These are phyloP conservation scores for Oxyteleia sp. DNA, from an alignment of 2,888 invertebrate species.

Conservation along the genomic window DNA sequence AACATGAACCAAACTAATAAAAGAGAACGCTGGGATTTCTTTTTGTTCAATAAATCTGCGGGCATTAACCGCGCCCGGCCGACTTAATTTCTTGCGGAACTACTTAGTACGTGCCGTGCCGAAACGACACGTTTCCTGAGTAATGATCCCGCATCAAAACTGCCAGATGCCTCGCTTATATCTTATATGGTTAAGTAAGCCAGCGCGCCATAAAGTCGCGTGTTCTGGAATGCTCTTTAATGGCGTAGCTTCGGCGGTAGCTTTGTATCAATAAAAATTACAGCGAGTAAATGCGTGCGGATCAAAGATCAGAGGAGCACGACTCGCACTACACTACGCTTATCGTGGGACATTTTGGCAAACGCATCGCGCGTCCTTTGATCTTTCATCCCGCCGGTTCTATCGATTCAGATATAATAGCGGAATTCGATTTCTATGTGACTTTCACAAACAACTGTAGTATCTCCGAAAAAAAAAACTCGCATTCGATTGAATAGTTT, in stretches of 20 bases:
- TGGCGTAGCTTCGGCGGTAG: conserved; percentile 10
- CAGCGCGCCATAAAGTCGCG: conserved; percentile 41
- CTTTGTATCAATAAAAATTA: conserved; percentile 28
- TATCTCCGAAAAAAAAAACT: no score
- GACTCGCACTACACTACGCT: background rate
- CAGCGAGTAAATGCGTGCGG: conserved; percentile 13
- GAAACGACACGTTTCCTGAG: no score
- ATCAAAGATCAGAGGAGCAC: conserved; percentile 32
- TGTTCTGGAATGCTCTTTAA: conserved; percentile 54
- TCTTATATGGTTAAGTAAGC: conserved; percentile 32
- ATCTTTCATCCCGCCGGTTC: background rate
- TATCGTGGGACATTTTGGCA: background rate
- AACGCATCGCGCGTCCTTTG: conserved; percentile 7
- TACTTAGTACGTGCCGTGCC: no score
- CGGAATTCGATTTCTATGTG: conserved; percentile 1
- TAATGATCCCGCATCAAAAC: no score
- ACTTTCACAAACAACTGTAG: no score
- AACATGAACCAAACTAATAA: no score
- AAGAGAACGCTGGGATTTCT: no score
- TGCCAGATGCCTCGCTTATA: conserved; percentile 33
- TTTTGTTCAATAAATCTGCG: no score
- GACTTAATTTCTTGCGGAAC: no score
- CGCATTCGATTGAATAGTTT: no score
- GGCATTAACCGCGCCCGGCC: no score
- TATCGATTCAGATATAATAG: background rate